Base-by-base conservation (phyloP, 2,797 vertebrate species). In the Cuniculus paca region DNA sequence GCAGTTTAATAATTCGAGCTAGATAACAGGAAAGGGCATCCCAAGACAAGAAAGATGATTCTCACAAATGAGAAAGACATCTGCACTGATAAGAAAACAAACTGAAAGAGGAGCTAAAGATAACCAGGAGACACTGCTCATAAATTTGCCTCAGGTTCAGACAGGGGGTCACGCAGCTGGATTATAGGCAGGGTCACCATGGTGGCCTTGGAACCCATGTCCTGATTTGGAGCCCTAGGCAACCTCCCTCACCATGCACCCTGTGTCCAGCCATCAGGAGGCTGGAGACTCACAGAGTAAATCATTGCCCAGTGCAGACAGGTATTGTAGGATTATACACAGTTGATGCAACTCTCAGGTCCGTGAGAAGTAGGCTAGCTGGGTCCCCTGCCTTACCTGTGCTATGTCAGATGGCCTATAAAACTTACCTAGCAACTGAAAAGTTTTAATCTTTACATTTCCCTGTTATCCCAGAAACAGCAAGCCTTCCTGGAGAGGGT, bases 131-230 rank as follows among this genome's bases (percentile, higher is more conserved):
- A 91, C 84, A 79, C 90, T 39, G 92, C 80, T 78, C 83, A 78
- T 97, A 96, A 96, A 96, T 97, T 95, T 95, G 54, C 88, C 42
- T 45, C 79, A 20, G 34, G 97, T 89, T 97, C 94, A 91, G 92
- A 94, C 75, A 81, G 75, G 48, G 63, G 90, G 70, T 95, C 89
- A 68, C 1, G 19, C n/a, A 60, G 83, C 83, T 95, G 86, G 63
- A 48, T 84, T 95, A 89, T 26, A 91, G 75, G 31, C 61, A 36
- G 52, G 90, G 61, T 96, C 85, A 80, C 75, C 6, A n/a, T 39
- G 79, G 52, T 77, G 42, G 72, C 58, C 91, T 94, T 50, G 65
- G 82, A 83, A 75, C 72, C 42, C 90, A 16, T 28, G 31, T 91
- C 72, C 79, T 89, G 87, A 84, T 90, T 93, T 85, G 63, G 74